Evolutionary conservation across 1,140 invertebrate species (phyloP), one percentile per base, ranked within the genome.

Genomic region (Drosophila obscura): DNA sequence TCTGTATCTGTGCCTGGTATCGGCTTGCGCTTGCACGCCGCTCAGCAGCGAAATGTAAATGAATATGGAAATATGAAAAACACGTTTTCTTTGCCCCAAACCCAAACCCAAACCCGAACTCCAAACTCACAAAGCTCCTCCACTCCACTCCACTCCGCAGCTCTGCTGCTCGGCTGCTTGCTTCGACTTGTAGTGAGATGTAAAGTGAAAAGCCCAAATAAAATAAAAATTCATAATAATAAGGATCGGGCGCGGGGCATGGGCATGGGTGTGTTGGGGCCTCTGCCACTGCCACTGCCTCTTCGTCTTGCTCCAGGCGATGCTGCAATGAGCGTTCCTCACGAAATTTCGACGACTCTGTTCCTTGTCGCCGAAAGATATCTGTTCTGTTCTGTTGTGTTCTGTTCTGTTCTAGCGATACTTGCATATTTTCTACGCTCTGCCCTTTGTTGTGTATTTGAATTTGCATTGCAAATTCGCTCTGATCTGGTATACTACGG

Each of bases 41-140:
- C 11, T 39, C 11, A 39, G 35, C 35, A 76, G 77, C 60, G 31
- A 80, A 59, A 63, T 84, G 67, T 80, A 77, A 80, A 77, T 80
- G 73, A 68, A 66, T 81, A 84, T 85, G 77, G 77, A 77, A 77
- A 78, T 85, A 77, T 80, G 82, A 67, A 85, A 80, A 85, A 85
- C 81, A 67, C 65, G 82, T 85, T 85, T 87, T 55, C 73, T 49
- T 63, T 62, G 53, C 8, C 35, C 11, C 22, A 24, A 4, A 24
- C 22, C 22, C 22, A 24, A 3, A 24, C 22, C 22, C 22, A 24
- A 39, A 13, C 35, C 35, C 35, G 35, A 39, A 39, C 35, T 39
- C 35, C 35, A 39, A 39, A 39, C 11, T 13, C 35, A 39, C 11
- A 39, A 5, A 39, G 11, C 26, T 28, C 5, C 26, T 28, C 6